Evolutionary conservation across 2,888 invertebrate genomes (phyloP), one percentile per base, ranked within the genome.

Genomic region (Iphiclides podalirius): DNA sequence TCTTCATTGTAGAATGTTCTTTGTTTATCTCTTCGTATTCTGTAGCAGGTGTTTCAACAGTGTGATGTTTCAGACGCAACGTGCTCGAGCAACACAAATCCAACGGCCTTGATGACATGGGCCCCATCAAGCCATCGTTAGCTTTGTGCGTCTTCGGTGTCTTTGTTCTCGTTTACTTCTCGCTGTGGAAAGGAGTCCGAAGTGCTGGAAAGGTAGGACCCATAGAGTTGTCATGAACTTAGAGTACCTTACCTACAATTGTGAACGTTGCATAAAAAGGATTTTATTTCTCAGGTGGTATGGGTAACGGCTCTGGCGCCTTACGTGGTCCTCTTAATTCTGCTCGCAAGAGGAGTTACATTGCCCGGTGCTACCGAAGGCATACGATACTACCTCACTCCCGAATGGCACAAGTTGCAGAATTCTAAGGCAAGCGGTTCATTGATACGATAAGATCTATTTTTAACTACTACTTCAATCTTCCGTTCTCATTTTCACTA

Each of bases 301-400:
- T 98, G 98, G 98, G 93, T 98, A 52, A 98, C 98, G 14, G 98
- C 98, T 1, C 83, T 97, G 52, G 95, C 97, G 28, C 98, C 98
- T 0, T 98, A 98, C 75, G 92, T 95, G 16, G 96, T 98, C 23
- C 90, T 98, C 34, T 90, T 97, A 58, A 96, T 97, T 57, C 90
- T 98, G 16, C 85, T 97, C 43, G 90, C 93, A 16, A 91, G 96
- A 46, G 97, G 97, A 6, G 94, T 96, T 7, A 94, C 96, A 0
- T 84, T 97, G 43, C 96, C 96, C 0, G 97, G 97, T 6, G 95
- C 97, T 0, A 91, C 91, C 8, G 93, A 94, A 62, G 97, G 97
- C 31, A 96, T 97, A 59, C 89, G 92, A 49, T 97, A 96, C 80
- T 97, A 97, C 70, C 90, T 97, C 47, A 96, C 94, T 8, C 97